These are phyloP conservation scores for Odontesthes bonariensis DNA, from an alignment of 2,113 vertebrate species.

Conservation along the genomic window DNA sequence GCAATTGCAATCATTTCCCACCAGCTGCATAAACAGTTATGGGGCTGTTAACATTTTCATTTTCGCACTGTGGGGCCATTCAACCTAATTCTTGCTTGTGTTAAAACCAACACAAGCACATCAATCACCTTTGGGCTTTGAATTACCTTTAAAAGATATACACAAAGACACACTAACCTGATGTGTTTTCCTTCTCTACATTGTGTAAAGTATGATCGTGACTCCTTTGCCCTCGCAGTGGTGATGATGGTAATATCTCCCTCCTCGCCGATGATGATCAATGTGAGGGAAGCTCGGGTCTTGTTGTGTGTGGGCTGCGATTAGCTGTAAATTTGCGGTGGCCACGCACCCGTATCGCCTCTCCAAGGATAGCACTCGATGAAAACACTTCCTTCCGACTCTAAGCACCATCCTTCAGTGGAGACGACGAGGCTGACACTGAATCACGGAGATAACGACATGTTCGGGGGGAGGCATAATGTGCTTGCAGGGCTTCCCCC, in stretches of 20 bases:
- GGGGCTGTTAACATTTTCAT: slow-evolving; percentile 27
- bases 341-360: slow-evolving; percentile 74
- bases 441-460: slow-evolving; percentile 58
- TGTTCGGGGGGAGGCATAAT: slow-evolving; percentile 63
- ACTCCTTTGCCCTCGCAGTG: slow-evolving; percentile 78
- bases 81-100: slow-evolving; percentile 24
- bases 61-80: slow-evolving; percentile 41
- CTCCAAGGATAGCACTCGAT: slow-evolving; percentile 69
- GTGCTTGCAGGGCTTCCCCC: slow-evolving; percentile 75
- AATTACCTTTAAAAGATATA: slow-evolving; percentile 4
- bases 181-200: slow-evolving; percentile 73
- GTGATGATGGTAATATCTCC: slow-evolving; percentile 74
- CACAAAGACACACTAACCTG: slow-evolving; percentile 76
- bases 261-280: slow-evolving; percentile 69
- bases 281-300: slow-evolving; percentile 68
- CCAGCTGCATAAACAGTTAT: slow-evolving; percentile 38
- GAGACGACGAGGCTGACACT: slow-evolving; percentile 61
- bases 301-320: slow-evolving; percentile 78
- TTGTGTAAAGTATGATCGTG: slow-evolving; percentile 78
- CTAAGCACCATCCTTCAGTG: slow-evolving; percentile 80
- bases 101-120: slow-evolving; percentile 33
- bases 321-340: slow-evolving; percentile 69
- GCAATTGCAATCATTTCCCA: slow-evolving; percentile 34
- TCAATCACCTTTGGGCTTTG: not conserved
- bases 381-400: slow-evolving; percentile 67